phyloP scores from a whole-genome alignment of 2,113 vertebrate species.

The Aegypius monachus region DNA sequence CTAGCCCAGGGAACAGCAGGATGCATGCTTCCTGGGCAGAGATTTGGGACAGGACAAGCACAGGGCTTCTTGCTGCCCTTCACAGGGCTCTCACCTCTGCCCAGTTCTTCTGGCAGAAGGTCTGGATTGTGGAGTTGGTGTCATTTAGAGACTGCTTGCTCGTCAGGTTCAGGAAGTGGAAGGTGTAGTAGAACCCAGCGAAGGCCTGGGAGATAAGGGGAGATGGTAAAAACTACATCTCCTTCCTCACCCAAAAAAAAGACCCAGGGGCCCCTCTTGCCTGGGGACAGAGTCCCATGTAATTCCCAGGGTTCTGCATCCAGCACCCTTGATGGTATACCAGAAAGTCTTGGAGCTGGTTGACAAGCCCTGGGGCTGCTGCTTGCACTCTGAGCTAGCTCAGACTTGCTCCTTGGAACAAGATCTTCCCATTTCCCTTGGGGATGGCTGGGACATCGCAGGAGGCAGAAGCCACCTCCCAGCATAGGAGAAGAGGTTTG shows the following conservation, averaged over 20 bases:
- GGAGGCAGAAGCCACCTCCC: background rate
- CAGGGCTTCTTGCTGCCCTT: background rate
- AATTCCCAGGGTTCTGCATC: background rate
- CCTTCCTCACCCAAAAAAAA: background rate
- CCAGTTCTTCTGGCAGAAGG: conserved; percentile 76
- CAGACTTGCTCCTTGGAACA: background rate
- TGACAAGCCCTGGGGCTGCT: background rate
- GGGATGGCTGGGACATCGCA: background rate
- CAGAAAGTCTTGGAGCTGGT: background rate
- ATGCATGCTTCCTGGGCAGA: background rate
- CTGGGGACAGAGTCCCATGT: background rate
- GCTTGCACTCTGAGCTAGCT: background rate
- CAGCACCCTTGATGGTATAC: background rate
- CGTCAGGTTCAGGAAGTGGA: conserved; percentile 80
- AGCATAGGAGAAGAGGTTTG: background rate
- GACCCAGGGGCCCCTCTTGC: too few species aligned
- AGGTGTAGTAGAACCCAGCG: conserved; percentile 79
- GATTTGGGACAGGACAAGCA: background rate
- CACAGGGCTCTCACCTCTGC: conserved; percentile 50
- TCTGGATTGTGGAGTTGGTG: conserved; percentile 39
- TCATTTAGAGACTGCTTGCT: conserved; percentile 44
- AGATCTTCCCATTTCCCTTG: fast-evolving
- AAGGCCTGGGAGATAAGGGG: conserved; percentile 69
- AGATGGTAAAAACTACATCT: background rate
- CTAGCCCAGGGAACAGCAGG: background rate